These are phyloP conservation scores for Sylvia borin DNA, from an alignment of 2,797 vertebrate genomes.

Conservation along the genomic window DNA sequence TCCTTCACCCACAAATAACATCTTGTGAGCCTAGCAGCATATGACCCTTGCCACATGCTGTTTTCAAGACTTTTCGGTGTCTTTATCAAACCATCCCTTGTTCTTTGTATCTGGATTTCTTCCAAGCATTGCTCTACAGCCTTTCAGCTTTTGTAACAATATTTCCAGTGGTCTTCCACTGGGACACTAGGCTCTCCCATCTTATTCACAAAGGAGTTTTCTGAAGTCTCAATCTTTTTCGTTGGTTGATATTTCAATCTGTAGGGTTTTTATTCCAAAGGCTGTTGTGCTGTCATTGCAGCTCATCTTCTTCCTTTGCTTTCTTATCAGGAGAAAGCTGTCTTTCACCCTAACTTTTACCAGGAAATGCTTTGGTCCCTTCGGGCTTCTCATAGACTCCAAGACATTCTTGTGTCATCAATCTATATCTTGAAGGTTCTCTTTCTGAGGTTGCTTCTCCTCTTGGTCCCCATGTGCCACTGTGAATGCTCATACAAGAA, in stretches of 20 bases:
- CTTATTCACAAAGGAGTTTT: background rate
- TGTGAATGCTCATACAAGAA: background rate
- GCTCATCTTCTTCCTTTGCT: background rate
- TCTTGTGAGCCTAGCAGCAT: background rate
- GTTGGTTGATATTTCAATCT: background rate
- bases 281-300: background rate
- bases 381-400: background rate
- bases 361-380: background rate
- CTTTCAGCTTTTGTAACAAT: background rate
- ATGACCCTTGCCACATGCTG: background rate
- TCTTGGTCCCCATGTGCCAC: background rate
- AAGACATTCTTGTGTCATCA: background rate
- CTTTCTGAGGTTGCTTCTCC: background rate
- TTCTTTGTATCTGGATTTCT: background rate
- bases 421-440: background rate
- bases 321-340: background rate
- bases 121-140: background rate
- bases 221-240: background rate
- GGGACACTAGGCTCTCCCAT: background rate
- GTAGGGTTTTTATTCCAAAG: background rate
- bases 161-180: background rate
- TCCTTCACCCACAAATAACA: background rate
- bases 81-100: background rate
- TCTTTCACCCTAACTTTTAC: background rate
- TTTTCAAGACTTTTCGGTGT: background rate